These are phyloP conservation scores for Heterodera carotae DNA, from an alignment of 1,140 invertebrate genomes.

Conservation along the genomic window DNA sequence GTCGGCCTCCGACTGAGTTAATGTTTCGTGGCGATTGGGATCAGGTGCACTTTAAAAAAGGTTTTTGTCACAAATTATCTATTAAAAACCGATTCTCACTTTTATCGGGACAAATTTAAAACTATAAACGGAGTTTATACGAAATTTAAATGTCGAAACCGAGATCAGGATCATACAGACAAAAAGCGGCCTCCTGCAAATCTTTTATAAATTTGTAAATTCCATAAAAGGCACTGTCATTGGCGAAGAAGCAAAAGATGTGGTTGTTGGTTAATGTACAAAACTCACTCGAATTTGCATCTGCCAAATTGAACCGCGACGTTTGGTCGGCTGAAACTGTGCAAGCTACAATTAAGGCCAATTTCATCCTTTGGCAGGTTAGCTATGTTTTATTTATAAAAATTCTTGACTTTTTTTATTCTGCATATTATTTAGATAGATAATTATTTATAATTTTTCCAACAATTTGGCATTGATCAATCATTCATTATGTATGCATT, in stretches of 20 bases:
- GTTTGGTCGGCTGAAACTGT: constrained; percentile 76
- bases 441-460: too few species aligned
- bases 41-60: constrained; percentile 45
- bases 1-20: constrained; percentile 76
- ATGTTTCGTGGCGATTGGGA: constrained; percentile 74
- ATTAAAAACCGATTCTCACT: too few species aligned
- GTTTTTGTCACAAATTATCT: too few species aligned
- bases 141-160: too few species aligned
- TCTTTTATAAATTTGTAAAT: not conserved
- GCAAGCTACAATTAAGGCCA: constrained; percentile 73
- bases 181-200: not conserved
- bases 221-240: constrained; percentile 43
- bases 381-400: constrained; percentile 15
- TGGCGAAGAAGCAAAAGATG: constrained; percentile 72
- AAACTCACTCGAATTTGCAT: constrained; percentile 76
- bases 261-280: constrained; percentile 81
- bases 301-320: constrained; percentile 76
- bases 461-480: too few species aligned
- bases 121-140: too few species aligned
- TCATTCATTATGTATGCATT: too few species aligned
- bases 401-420: too few species aligned
- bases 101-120: too few species aligned
- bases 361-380: constrained; percentile 80
- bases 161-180: too few species aligned
- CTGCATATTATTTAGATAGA: too few species aligned